These are phyloP conservation scores for Tipula helvola DNA, from an alignment of 2,888 invertebrate genomes.

Conservation along the genomic window DNA sequence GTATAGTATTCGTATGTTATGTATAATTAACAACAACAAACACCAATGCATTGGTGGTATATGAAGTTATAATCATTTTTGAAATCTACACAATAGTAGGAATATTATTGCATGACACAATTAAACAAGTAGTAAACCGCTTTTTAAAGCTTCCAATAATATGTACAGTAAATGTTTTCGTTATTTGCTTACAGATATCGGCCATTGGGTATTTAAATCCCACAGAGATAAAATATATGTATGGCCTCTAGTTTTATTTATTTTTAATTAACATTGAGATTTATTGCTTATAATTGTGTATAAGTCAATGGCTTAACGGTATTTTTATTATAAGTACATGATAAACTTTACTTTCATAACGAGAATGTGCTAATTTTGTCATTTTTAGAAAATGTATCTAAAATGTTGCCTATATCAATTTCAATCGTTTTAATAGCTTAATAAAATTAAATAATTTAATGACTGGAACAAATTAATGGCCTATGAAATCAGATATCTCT, in stretches of 20 bases:
- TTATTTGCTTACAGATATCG: neutral
- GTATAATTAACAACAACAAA: no score
- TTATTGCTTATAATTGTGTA: neutral
- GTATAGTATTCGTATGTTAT: no score
- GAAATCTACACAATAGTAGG: no score
- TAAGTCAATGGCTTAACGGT: neutral
- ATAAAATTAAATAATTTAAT: neutral
- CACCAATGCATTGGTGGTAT: no score
- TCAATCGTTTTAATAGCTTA: neutral
- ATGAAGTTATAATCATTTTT: no score
- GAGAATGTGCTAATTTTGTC: neutral
- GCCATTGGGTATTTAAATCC: neutral
- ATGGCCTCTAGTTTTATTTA: neutral
- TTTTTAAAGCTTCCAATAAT: no score
- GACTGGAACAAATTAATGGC: neutral
- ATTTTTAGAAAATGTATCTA: neutral
- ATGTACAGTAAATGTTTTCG: neutral
- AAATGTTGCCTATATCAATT: neutral
- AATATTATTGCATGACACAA: no score
- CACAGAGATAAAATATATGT: neutral
- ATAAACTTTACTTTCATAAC: neutral
- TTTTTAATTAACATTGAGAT: neutral
- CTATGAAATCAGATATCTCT: neutral
- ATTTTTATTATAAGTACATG: neutral
- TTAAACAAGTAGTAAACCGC: no score